Evolutionary conservation across 1,140 invertebrate species (phyloP), one percentile per base, ranked within the genome.

Genomic region (Tachypleus tridentatus): DNA sequence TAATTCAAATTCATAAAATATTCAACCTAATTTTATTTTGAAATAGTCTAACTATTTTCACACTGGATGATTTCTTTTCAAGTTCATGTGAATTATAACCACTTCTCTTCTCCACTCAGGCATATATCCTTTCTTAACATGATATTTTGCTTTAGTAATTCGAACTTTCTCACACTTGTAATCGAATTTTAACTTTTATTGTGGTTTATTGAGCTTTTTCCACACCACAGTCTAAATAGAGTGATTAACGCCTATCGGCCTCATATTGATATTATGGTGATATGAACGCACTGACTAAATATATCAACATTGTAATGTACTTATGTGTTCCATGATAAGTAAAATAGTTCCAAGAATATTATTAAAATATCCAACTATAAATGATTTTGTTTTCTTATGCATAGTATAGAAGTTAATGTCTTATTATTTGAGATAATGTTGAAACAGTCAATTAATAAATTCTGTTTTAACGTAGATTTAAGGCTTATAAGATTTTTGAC

Each of bases 281-380:
- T 66, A 67, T 51, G 69, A 73, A 58, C 75, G 71, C 70, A 60
- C 10, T 71, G 7, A n/a, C 77, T 70, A 10, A 80, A 49, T 57
- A 77, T 58, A 10, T 66, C 57, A 57, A 80, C 4, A 74, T 73
- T 68, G 76, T 64, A 3, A 77, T 65, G 72, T 76, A 81, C 57
- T 75, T 74, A 63, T 77, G 73, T 52, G 69, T 75, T 4, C 75
- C 76, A 52, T 73, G 67, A 57, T 73, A 64, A 69, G 74, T 77
- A 66, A 80, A 80, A 56, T 69, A 77, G 60, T 72, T 74, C 66
- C 69, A 80, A 81, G 63, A 47, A 76, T 80, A 67, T 76, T 67
- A 71, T 78, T 78, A 61, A 79, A 77, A 61, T 78, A 58, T 72
- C 80, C 79, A 51, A 75, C 74, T 51, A 79, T 73, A 10, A 74